Percentiles rank a stretch among this genome's conserved stretches.
phyloP scores from a whole-genome alignment of 2,888 invertebrate species.

The Dione vanillae region DNA sequence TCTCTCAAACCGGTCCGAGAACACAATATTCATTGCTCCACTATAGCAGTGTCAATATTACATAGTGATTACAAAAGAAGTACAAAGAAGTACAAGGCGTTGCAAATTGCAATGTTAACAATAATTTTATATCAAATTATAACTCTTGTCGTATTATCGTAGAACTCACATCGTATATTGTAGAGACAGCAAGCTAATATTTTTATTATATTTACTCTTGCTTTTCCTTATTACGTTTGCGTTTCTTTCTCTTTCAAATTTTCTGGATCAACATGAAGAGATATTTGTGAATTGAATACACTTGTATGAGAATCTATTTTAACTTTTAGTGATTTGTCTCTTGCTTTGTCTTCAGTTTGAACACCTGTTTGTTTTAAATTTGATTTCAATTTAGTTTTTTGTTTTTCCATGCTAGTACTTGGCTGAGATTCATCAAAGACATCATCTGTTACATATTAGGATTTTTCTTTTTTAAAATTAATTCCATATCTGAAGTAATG shows the following conservation, averaged over 20 bases:
- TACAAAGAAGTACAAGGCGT: no score
- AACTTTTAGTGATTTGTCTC: constrained; percentile 50
- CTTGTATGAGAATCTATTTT: constrained; percentile 54
- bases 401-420: constrained; percentile 32
- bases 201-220: constrained; percentile 7
- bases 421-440: constrained; percentile 22
- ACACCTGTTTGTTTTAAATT: constrained; percentile 56
- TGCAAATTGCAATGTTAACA: no score
- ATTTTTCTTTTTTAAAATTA: constrained; percentile 41
- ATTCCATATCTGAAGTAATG: constrained; percentile 49
- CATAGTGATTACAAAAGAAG: no score
- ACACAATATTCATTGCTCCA: no score
- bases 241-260: constrained; percentile 50
- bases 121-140: neutral
- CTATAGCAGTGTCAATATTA: no score
- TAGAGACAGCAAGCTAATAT: no score
- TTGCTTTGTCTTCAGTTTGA: constrained; percentile 54
- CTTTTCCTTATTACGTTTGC: constrained; percentile 60
- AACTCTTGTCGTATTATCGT: neutral
- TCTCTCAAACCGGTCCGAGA: no score
- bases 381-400: constrained; percentile 49
- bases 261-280: constrained; percentile 32
- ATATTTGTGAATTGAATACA: constrained; percentile 22
- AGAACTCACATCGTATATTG: neutral
- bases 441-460: constrained; percentile 5